Evolutionary conservation across 35 echinoderm and acorn worm genomes (phyloP).

Genomic region (Hemicentrotus pulcherrimus): DNA sequence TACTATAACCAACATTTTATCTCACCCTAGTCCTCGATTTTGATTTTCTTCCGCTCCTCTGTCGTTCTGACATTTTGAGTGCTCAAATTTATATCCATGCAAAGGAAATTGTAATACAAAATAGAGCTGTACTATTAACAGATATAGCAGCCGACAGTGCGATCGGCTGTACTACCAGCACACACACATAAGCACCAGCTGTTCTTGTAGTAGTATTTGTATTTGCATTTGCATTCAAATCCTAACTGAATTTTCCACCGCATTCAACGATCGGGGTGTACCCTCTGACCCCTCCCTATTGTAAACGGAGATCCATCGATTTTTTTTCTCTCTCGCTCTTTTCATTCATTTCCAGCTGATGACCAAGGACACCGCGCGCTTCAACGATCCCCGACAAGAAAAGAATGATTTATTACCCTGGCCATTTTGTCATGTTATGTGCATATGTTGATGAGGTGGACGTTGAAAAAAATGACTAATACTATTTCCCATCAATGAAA

Average conservation of each 20-base stretch:
- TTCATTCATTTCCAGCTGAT: not conserved
- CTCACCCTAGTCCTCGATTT: slow-evolving; percentile 21
- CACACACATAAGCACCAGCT: not conserved
- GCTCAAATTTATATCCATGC: not conserved
- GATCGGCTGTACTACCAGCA: not conserved
- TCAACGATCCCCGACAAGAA: not conserved
- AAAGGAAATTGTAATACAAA: not conserved
- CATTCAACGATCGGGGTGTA: not conserved
- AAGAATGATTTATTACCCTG: not conserved
- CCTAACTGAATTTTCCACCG: slow-evolving; percentile 29
- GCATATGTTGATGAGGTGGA: no score
- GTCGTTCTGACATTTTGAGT: not conserved
- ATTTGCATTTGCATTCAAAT: slow-evolving; percentile 34
- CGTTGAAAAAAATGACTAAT: no score
- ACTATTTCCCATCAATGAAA: not conserved
- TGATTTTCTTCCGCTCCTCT: not conserved
- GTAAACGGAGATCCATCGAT: not conserved
- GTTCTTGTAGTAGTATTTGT: not conserved
- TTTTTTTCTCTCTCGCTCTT: not conserved
- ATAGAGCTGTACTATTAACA: not conserved
- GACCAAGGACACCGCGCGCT: not conserved
- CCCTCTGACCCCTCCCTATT: slow-evolving; percentile 9
- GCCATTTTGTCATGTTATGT: not conserved
- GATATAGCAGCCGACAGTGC: slow-evolving; percentile 32
- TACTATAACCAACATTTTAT: not conserved